Base-by-base conservation (phyloP, 2,113 vertebrate species). In the Lamprotornis superbus region DNA sequence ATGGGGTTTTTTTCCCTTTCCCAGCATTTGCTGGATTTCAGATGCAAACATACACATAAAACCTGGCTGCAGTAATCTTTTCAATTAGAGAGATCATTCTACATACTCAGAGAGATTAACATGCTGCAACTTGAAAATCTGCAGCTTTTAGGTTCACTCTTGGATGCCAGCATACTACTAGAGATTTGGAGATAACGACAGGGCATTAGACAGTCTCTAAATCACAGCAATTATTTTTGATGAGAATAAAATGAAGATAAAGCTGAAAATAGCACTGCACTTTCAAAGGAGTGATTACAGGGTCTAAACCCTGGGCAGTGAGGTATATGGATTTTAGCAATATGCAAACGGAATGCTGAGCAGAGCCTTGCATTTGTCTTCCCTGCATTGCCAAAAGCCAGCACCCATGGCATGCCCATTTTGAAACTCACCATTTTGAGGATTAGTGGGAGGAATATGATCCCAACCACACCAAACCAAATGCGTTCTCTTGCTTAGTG, bases 221-320 rank as follows among this genome's bases (percentile, higher is more conserved):
- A 95, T 90, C 86, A 92, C 83, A 89, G 83, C 73, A 95, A 87
- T 96, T 96, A 95, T 95, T 95, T 92, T 79, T 11, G 2, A 93
- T 96, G 86, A 93, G 92, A 90, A 86, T 89, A 92, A 95, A 96
- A 96, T 92, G 88, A 93, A 96, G 83, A 93, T 93, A 92, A 92
- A 92, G 76, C 90, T 93, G 94, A 90, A 95, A 96, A 96, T 56
- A 96, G 79, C 74, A 44, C 8, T 88, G 59, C 44, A 83, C 76
- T 94, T 95, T 81, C 35, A 67, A 80, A 95, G 79, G 60, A 84
- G 37, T 47, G 85, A 93, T 93, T 90, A 50, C 17, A 42, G 49
- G 88, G 60, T 80, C 85, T 79, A 78, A 89, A 93, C 81, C 74
- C 88, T 64, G 83, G 93, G 90, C 85, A 96, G 80, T 0, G 5